These are phyloP conservation scores for Sialia sialis DNA, from an alignment of 2,113 vertebrate genomes.

Conservation along the genomic window DNA sequence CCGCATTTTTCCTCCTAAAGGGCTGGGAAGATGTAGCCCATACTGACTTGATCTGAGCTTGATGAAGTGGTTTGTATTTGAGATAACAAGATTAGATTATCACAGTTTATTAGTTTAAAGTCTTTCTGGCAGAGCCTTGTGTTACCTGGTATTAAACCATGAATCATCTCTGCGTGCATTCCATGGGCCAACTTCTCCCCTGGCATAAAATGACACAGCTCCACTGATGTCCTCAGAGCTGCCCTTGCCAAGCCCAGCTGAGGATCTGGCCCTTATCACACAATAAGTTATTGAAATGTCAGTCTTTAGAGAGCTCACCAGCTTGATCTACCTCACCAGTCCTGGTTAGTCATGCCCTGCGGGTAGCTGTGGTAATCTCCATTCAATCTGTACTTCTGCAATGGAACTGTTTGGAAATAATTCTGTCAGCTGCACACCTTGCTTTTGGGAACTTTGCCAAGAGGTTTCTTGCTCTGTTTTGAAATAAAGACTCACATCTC, in stretches of 20 bases:
- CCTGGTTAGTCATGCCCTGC: slow-evolving; percentile 35
- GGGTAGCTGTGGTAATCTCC: slow-evolving; percentile 31
- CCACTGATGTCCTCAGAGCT: not conserved
- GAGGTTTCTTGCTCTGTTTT: slow-evolving; percentile 36
- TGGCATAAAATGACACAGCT: not conserved
- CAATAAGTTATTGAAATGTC: not conserved
- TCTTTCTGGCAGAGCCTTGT: slow-evolving; percentile 50
- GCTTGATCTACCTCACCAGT: not conserved
- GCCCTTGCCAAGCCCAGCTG: not conserved
- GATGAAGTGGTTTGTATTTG: slow-evolving; percentile 62
- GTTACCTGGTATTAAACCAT: slow-evolving; percentile 54
- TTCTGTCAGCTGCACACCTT: slow-evolving; percentile 59
- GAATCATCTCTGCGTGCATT: slow-evolving; percentile 26
- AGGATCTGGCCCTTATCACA: slow-evolving; percentile 39
- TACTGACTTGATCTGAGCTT: slow-evolving; percentile 62
- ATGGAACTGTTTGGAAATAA: slow-evolving; percentile 52
- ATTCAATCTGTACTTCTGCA: slow-evolving; percentile 32
- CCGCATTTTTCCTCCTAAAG: slow-evolving; percentile 34
- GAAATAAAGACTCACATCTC: slow-evolving; percentile 50
- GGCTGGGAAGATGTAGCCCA: slow-evolving; percentile 23
- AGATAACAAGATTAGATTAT: slow-evolving; percentile 66
- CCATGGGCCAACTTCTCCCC: not conserved
- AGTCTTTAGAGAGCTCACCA: slow-evolving; percentile 12
- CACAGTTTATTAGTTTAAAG: slow-evolving; percentile 63
- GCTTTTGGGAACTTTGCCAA: slow-evolving; percentile 54